phyloP scores from a whole-genome alignment of 2,888 invertebrate genomes.

The Mechanitis mazaeus region DNA sequence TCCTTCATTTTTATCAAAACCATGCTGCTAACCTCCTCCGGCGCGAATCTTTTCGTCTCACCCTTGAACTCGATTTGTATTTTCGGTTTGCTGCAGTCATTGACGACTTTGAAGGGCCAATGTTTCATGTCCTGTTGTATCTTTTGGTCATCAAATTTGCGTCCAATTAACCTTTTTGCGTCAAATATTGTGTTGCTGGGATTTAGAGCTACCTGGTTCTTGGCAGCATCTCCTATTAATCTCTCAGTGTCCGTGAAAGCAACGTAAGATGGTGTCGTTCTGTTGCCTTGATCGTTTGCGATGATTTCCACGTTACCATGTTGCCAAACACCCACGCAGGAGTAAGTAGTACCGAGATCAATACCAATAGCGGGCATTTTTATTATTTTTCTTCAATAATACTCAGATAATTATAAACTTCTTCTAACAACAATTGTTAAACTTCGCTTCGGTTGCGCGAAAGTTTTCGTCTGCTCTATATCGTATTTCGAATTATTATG shows the following conservation, averaged over 20 bases:
- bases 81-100: constrained; percentile 57
- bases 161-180: constrained; percentile 54
- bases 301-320: constrained; percentile 53
- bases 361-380: constrained; percentile 60
- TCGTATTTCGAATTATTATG: constrained; percentile 8
- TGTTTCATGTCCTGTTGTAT: constrained; percentile 53
- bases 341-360: constrained; percentile 58
- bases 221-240: too few relatives aligned
- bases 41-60: constrained; percentile 44
- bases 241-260: constrained; percentile 27
- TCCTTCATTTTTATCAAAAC: constrained; percentile 25
- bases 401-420: constrained; percentile 1
- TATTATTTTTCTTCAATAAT: constrained; percentile 7
- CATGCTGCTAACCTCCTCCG: constrained; percentile 60
- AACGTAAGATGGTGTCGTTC: constrained; percentile 55
- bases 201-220: constrained; percentile 34
- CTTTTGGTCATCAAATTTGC: constrained; percentile 50
- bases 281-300: constrained; percentile 51
- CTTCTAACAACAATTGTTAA: not conserved
- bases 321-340: constrained; percentile 58
- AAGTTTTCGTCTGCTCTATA: constrained; percentile 2
- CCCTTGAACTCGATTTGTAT: constrained; percentile 48
- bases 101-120: constrained; percentile 49
- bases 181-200: constrained; percentile 56
- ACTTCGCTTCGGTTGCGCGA: constrained; percentile 1